Evolutionary conservation across 2,113 vertebrate species (phyloP), one percentile per base, ranked within the genome.

Genomic region (Ondatra zibethicus): DNA sequence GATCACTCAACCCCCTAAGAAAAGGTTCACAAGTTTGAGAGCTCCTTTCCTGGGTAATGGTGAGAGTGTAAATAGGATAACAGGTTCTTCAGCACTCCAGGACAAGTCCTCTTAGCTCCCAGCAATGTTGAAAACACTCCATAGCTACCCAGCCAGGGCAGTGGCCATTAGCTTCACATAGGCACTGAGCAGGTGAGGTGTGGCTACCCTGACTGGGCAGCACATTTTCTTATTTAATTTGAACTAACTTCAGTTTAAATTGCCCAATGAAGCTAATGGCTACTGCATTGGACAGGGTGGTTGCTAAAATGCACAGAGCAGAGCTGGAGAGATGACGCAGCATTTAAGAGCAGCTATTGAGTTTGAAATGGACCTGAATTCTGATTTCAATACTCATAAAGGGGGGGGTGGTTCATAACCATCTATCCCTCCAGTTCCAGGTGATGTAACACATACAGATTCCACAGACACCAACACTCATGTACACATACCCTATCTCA

Each of bases 191-290:
- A 7, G 31, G 31, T 31, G 23, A 66, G 70, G 47, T 36, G 13
- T 84, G 17, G 27, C 75, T 50, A 23, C 50, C 31, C 33, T 78
- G 68, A 72, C 23, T 11, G 10, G 58, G 27, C 81, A 50, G 4
- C 27, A 19, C 89, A 42, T 42, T 50, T 73, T 80, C 33, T 50
- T 47, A 42, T 50, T 89, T 84, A 27, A 63, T 58, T 85, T 93
- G 68, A 90, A 66, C 33, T 88, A 29, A 55, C 84, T 96, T 94
- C 75, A 91, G 63, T 47, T 86, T 82, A 63, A 94, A 58, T 58
- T 42, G 42, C 31, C 25, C 52, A 36, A 61, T 42, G 13, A 36
- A 63, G 65, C 33, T 61, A 52, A n/a, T n/a, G 52, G 25, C 66
- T 42, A 4, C 8, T 33, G 82, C 36, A 33, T 14, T 39, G n/a